Evolutionary conservation across 30 jellyfish, hydroid and myxozoan genomes (phyloP), one percentile per base, ranked within the genome.

Genomic region (Nemopilema nomurai): DNA sequence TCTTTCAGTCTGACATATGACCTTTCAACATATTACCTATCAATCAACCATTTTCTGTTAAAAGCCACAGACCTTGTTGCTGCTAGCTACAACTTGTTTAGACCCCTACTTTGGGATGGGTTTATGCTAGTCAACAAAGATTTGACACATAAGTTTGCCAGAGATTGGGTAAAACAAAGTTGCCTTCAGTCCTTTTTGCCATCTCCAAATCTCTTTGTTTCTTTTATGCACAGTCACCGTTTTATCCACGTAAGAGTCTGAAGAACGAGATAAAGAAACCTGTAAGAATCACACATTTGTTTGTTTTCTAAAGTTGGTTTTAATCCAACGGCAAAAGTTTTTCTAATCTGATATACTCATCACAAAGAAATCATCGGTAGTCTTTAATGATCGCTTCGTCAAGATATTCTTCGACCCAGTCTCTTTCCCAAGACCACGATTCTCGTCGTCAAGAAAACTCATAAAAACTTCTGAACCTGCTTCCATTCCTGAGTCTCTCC

Each of bases 141-240:
- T n/a, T n/a, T n/a, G n/a, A n/a, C n/a, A n/a, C n/a, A n/a, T n/a
- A n/a, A n/a, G n/a, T n/a, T n/a, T n/a, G 57, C 57, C 57, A 71
- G 81, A 71, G 23, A 33, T 21, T 32, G 3, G 63, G 0, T 29
- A 7, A 32, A 23, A 71, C 18, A 32, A 71, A 71, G n/a, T 1
- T 71, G 17, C 63, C 23, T 71, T 71, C 32, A 41, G 57, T 41
- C 57, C n/a, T 41, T 16, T 71, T 23, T 6, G 57, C 33, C n/a
- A 23, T 71, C 18, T 33, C 33, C 57, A 26, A 63, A 26, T 26
- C 81, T 41, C 19, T 75, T 74, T 51, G 22, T 77, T 87, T 87
- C 84, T 74, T 66, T 77, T 49, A 76, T 74, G 76, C 83, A 53
- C 87, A 79, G 91, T 79, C 91, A 72, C 96, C 96, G 76, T 66